A percentile compares a stretch with the other conserved stretches of the same genome.
phyloP scores from a whole-genome alignment of 1,140 invertebrate species.

The Neocloeon triangulifer region DNA sequence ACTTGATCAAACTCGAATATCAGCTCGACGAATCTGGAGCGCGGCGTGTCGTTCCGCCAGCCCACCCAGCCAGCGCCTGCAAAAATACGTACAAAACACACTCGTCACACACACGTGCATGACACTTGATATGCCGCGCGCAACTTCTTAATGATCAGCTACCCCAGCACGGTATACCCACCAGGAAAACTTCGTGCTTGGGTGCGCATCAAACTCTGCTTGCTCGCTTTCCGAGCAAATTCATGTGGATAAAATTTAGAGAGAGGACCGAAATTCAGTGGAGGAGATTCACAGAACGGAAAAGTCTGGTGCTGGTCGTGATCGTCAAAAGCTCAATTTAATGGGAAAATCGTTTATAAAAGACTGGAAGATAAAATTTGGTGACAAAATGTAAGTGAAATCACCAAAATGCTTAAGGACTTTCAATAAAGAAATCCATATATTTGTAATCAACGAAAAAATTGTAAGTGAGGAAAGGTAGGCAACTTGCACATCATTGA shows the following conservation, averaged over 20 bases:
- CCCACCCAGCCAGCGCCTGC: constrained; percentile 56
- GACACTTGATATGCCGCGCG: not conserved
- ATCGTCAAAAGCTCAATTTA: no score
- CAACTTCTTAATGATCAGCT: not conserved
- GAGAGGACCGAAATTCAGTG: not conserved
- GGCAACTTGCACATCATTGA: no score
- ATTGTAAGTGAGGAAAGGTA: no score
- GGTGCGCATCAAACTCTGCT: no score
- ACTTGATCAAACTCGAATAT: constrained; percentile 41
- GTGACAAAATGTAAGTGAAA: no score
- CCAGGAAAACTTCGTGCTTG: not conserved
- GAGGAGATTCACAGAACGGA: no score
- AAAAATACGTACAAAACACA: constrained; percentile 10
- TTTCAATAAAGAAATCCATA: no score
- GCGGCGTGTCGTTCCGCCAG: constrained; percentile 38
- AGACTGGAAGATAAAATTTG: no score
- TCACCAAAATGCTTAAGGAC: no score
- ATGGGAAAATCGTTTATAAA: no score
- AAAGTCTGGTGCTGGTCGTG: no score
- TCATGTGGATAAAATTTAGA: constrained; percentile 1
- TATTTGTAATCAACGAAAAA: no score
- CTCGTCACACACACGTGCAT: not conserved
- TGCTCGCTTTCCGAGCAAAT: not conserved
- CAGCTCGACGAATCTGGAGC: constrained; percentile 26
- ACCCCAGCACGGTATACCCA: not conserved